A percentile compares a stretch with the other conserved stretches of the same genome.
Evolutionary conservation across 2,797 vertebrate species (phyloP).

Genomic region (Knipowitschia caucasica): DNA sequence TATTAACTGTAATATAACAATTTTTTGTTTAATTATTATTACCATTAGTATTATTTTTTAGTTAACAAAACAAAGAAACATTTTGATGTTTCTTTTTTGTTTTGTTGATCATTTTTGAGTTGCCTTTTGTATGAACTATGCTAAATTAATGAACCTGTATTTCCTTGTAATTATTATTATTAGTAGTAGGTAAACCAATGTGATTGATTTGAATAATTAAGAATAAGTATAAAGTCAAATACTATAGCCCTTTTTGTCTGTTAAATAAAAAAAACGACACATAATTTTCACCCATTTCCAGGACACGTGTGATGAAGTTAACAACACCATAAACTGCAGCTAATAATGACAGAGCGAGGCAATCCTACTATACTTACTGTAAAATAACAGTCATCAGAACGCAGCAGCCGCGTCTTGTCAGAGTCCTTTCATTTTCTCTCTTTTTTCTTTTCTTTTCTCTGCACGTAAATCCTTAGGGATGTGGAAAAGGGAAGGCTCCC

Average conservation of each 20-base stretch:
- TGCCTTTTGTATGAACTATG: too few relatives aligned
- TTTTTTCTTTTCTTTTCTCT: constrained; percentile 9
- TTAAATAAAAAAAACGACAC: not conserved
- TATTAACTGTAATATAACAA: too few relatives aligned
- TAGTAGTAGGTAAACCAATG: too few relatives aligned
- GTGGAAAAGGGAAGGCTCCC: constrained; percentile 48
- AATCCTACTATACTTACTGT: constrained; percentile 21
- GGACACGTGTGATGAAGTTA: constrained; percentile 1
- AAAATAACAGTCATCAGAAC: constrained; percentile 30
- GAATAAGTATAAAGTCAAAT: not conserved
- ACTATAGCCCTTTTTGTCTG: not conserved
- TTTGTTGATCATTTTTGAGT: too few relatives aligned
- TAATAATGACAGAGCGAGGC: not conserved
- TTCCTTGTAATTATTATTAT: too few relatives aligned
- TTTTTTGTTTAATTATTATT: too few relatives aligned
- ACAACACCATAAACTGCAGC: not conserved
- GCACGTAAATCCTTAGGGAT: constrained; percentile 48
- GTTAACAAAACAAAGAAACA: too few relatives aligned
- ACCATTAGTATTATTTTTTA: too few relatives aligned
- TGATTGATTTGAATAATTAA: constrained; percentile 1
- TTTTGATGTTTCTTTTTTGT: too few relatives aligned
- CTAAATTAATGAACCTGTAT: too few relatives aligned
- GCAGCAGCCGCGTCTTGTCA: constrained; percentile 26
- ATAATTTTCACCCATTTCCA: not conserved
- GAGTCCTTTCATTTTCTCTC: constrained; percentile 3